Conservation (phyloP, 2,888 invertebrate genomes). For the Neocrepidodera transversa region DNA sequence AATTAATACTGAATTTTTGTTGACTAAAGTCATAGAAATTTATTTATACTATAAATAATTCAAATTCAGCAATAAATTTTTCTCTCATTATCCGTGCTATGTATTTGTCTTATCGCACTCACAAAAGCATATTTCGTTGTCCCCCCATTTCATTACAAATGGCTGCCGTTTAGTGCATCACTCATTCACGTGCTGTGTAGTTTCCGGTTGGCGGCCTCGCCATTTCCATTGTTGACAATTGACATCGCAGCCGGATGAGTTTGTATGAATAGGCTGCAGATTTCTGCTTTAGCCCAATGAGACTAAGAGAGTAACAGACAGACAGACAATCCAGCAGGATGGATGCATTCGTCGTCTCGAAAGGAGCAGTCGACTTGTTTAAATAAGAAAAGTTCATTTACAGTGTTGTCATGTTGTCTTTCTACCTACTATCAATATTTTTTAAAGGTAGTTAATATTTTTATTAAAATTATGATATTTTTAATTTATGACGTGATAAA, state of each 20-base stretch:
- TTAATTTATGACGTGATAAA: too few species aligned
- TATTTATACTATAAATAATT: too few species aligned
- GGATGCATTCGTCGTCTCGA: slow-evolving; percentile 14
- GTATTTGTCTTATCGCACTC: neutral
- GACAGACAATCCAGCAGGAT: slow-evolving; percentile 15
- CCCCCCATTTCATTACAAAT: slow-evolving; percentile 21
- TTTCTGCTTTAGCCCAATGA: slow-evolving; percentile 4
- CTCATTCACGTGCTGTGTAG: slow-evolving; percentile 27
- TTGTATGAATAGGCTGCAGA: slow-evolving; percentile 25
- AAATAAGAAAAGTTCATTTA: neutral
- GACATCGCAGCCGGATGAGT: slow-evolving; percentile 26
- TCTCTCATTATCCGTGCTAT: neutral
- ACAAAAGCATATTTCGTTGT: neutral
- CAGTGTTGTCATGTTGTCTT: neutral
- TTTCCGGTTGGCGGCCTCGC: slow-evolving; percentile 26
- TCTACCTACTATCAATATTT: too few species aligned
- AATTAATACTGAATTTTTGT: too few species aligned
- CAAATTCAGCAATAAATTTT: too few species aligned
- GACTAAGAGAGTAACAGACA: slow-evolving; percentile 13
- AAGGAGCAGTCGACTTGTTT: slow-evolving; percentile 9
- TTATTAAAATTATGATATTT: too few species aligned
- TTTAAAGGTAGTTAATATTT: too few species aligned
- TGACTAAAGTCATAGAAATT: too few species aligned
- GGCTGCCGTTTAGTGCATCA: slow-evolving; percentile 25
- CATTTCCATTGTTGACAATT: slow-evolving; percentile 30